These are phyloP conservation scores for Malurus melanocephalus DNA, from an alignment of 2,113 vertebrate genomes.

Conservation along the genomic window DNA sequence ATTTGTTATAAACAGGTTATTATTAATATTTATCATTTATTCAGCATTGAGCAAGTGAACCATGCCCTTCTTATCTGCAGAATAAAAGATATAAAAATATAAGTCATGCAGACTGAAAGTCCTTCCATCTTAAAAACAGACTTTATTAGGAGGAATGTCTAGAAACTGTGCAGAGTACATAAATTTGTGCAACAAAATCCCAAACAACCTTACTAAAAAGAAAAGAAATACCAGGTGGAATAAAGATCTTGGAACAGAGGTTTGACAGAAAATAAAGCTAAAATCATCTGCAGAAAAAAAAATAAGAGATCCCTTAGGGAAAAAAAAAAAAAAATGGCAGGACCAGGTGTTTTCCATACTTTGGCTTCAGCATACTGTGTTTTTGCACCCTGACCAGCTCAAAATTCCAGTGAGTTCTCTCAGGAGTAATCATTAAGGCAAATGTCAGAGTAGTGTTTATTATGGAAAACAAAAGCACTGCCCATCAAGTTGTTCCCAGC, in stretches of 20 bases:
- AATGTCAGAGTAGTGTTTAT: not conserved
- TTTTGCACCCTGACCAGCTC: not conserved
- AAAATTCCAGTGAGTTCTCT: not conserved
- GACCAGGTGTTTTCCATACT: not conserved
- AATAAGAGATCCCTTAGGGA: not conserved
- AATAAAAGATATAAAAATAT: not conserved
- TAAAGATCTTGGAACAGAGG: not conserved
- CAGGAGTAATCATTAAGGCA: not conserved
- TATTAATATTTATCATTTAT: not conserved
- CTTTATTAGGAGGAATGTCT: not conserved
- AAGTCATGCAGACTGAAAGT: not conserved
- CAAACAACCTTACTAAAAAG: not conserved
- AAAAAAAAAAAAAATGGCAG: not conserved
- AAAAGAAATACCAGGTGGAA: not conserved
- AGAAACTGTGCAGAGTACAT: not conserved
- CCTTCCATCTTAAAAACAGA: not conserved
- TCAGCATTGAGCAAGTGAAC: not conserved
- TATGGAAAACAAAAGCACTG: not conserved
- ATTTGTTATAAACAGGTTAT: not conserved
- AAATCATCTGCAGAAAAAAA: not conserved
- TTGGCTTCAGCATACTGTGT: not conserved
- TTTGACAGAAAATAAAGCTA: not conserved
- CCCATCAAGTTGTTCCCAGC: not conserved
- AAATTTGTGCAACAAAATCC: not conserved
- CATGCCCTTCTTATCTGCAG: not conserved